These are phyloP conservation scores for Hedya salicella DNA, from an alignment of 2,888 invertebrate genomes.

Conservation along the genomic window DNA sequence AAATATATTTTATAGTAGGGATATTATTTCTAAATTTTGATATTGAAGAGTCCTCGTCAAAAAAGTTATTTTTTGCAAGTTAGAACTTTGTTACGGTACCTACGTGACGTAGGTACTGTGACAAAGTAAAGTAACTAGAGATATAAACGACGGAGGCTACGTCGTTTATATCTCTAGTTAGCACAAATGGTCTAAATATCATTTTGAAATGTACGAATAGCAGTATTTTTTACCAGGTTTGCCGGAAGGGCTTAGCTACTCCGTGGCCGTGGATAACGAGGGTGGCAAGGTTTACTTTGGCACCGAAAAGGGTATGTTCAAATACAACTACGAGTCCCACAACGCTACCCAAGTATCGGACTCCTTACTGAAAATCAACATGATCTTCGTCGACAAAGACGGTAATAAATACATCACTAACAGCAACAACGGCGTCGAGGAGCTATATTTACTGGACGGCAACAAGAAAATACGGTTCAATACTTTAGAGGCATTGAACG, in stretches of 20 bases:
- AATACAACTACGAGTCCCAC: slow-evolving; percentile 64
- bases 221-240: slow-evolving; percentile 59
- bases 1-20: not conserved
- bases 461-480: slow-evolving; percentile 64
- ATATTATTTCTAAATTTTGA: not conserved
- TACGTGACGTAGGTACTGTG: no score
- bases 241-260: slow-evolving; percentile 69
- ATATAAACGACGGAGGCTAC: no score
- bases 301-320: slow-evolving; percentile 69
- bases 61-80: no score
- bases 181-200: no score
- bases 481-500: slow-evolving; percentile 64
- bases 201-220: no score
- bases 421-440: slow-evolving; percentile 66
- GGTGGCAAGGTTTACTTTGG: slow-evolving; percentile 69
- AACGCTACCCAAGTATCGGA: slow-evolving; percentile 60
- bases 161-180: no score
- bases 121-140: no score
- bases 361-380: slow-evolving; percentile 61
- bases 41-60: no score
- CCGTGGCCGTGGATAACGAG: slow-evolving; percentile 69
- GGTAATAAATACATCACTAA: slow-evolving; percentile 73
- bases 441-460: slow-evolving; percentile 65
- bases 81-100: not conserved
- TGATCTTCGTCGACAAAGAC: slow-evolving; percentile 71